phyloP scores from a whole-genome alignment of 2,888 invertebrate genomes.

The Fragum sueziense region DNA sequence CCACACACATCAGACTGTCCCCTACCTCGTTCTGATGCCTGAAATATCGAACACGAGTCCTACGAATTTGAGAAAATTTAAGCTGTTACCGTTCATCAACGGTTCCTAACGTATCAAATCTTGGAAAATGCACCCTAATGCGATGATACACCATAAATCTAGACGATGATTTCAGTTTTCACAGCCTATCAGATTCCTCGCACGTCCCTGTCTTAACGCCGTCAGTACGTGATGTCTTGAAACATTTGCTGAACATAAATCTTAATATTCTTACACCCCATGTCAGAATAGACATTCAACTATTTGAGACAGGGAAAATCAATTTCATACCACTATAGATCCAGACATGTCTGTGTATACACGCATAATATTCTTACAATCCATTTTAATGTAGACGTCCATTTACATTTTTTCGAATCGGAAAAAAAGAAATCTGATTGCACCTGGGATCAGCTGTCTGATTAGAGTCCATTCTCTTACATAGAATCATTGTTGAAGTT shows the following conservation, averaged over 20 bases:
- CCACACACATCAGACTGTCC: too few relatives aligned
- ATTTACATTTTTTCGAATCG: not conserved
- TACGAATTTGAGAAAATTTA: too few relatives aligned
- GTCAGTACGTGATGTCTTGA: slow-evolving; percentile 6
- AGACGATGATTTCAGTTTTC: not conserved
- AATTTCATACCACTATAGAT: not conserved
- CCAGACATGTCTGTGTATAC: not conserved
- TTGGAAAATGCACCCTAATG: too few relatives aligned
- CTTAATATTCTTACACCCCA: not conserved
- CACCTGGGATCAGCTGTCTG: too few relatives aligned
- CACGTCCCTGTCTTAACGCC: slow-evolving; percentile 16
- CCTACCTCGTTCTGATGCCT: too few relatives aligned
- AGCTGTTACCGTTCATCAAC: too few relatives aligned
- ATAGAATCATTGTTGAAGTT: too few relatives aligned
- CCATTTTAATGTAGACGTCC: not conserved
- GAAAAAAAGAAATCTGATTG: not conserved
- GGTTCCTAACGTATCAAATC: too few relatives aligned
- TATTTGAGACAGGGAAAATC: not conserved
- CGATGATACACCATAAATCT: not conserved
- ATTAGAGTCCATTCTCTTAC: too few relatives aligned
- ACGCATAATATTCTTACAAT: not conserved
- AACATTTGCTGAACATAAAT: slow-evolving; percentile 50
- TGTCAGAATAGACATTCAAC: not conserved
- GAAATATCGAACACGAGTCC: too few relatives aligned
- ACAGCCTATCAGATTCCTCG: slow-evolving; percentile 9